Percentiles rank a stretch among this genome's conserved stretches.
Conservation (phyloP, 2,113 vertebrate genomes). For the Macaca fascicularis region T2T-MFA8v1.1 NC_088381.1:165525501-165526000, state of each 20-base stretch:
- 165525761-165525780: background rate
- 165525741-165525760: background rate
- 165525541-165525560: background rate
- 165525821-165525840: background rate
- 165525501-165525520: background rate
- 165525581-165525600: rapidly evolving
- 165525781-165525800: rapidly evolving
- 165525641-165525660: background rate
- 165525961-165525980: background rate
- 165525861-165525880: background rate
- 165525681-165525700: background rate
- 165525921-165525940: background rate
- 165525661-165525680: background rate
- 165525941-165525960: background rate
- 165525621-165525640: background rate
- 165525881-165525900: rapidly evolving
- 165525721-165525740: no score
- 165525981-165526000: background rate
- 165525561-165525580: background rate
- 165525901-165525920: background rate
- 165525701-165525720: rapidly evolving
- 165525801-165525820: rapidly evolving
- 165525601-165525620: background rate
- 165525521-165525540: no score
- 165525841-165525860: background rate